Evolutionary conservation across 2,888 invertebrate genomes (phyloP).

Genomic region (Thereva unica): DNA sequence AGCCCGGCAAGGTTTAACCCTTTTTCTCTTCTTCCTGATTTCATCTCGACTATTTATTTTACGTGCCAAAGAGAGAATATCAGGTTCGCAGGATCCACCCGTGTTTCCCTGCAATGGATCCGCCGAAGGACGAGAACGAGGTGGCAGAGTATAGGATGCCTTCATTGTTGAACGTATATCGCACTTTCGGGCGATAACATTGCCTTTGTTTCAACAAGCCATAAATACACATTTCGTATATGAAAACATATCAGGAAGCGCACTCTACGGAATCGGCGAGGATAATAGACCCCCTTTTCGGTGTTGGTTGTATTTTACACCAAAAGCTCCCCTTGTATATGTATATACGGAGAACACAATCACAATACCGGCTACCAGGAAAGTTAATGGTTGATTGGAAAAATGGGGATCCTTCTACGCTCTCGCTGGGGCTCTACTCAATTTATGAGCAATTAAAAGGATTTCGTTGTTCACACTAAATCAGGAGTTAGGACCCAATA

Average conservation of each 20-base stretch:
- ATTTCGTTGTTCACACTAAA: slow-evolving; percentile 42
- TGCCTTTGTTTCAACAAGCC: slow-evolving; percentile 41
- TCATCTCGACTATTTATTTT: slow-evolving; percentile 36
- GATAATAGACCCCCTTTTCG: slow-evolving; percentile 28
- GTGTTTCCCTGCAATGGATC: background rate
- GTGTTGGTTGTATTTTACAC: slow-evolving; percentile 29
- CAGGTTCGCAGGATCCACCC: slow-evolving; percentile 3
- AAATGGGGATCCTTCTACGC: slow-evolving; percentile 37
- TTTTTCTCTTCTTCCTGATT: slow-evolving; percentile 29
- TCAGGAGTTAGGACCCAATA: slow-evolving; percentile 39
- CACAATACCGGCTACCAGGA: slow-evolving; percentile 9
- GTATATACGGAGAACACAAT: slow-evolving; percentile 18
- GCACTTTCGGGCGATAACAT: slow-evolving; percentile 30
- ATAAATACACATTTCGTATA: slow-evolving; percentile 42
- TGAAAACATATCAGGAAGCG: slow-evolving; percentile 41
- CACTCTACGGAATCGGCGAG: slow-evolving; percentile 24
- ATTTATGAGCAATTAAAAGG: slow-evolving; percentile 43
- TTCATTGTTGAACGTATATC: slow-evolving; percentile 35
- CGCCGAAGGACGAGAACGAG: background rate
- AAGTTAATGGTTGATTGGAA: slow-evolving; percentile 42
- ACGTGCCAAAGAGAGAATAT: slow-evolving; percentile 23
- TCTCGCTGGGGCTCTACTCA: slow-evolving; percentile 26
- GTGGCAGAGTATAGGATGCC: slow-evolving; percentile 1
- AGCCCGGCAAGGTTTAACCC: slow-evolving; percentile 37
- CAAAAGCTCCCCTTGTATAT: slow-evolving; percentile 28